Base-by-base conservation (phyloP, 2,888 invertebrate species). In the Lasioglossum marginatum region DNA sequence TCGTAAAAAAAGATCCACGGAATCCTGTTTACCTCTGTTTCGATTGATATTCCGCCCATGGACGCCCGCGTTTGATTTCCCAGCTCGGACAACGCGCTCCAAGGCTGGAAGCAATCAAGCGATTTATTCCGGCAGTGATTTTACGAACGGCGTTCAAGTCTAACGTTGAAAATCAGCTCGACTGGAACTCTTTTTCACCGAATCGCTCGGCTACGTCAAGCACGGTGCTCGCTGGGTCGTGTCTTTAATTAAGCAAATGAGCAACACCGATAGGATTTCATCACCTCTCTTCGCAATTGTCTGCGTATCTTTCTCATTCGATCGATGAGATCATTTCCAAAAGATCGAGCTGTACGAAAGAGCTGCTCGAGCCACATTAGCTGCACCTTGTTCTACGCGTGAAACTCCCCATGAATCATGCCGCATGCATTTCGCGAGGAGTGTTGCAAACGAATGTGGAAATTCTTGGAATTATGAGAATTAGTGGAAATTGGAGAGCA, bases 21-120 rank as follows among this genome's bases (percentile, higher is more conserved):
- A 68, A 86, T 82, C 68, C 70, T 52, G 82, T 83, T 80, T 82
- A 48, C 14, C n/a, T 48, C 5, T n/a, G 37, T 73, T 73, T 52
- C 45, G 23, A 77, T 86, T 52, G 60, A 52, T 80, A 77, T 78
- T 78, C 63, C 45, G 19, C 12, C 60, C 81, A 79, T 63, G 79
- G 79, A 60, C 86, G 78, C 45, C 73, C 45, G 79, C 70, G 82
- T 57, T 74, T 66, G 68, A 70, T 68, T 79, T 72, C 60, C 40
- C 63, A 57, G 70, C 71, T 79, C 76, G 79, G 43, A 16, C 66
- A 66, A 57, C 27, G 73, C 14, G 52, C 3, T 57, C 63, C 82
- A 83, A 86, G 86, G 83, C 75, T 72, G 76, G 43, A 75, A 16
- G 63, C 77, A 75, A 19, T 57, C 79, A 23, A 84, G 57, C 84